Base-by-base conservation (phyloP, 2,797 vertebrate species). In the Microctenopoma stevenorrisi region DNA sequence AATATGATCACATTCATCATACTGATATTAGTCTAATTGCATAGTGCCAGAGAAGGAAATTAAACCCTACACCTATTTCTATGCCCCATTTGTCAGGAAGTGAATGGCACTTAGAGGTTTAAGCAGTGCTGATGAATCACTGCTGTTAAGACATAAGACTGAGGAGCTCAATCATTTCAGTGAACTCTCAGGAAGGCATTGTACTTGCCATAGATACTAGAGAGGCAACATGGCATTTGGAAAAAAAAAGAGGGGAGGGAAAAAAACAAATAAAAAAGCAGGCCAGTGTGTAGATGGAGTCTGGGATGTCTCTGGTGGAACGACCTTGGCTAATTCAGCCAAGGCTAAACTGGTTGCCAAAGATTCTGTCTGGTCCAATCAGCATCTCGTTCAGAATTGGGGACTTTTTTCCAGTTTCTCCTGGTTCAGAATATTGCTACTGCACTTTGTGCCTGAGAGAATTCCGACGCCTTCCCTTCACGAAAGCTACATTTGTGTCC, bases 1-100 rank as follows among this genome's bases (percentile, higher is more conserved):
- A 82, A 71, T 77, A 67, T 70, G 66, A 83, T 73, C 78, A 76
- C 82, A 89, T 90, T 88, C 44, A 88, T 91, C 85, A 90, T 76
- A 67, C 68, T 88, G 77, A 84, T 86, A 84, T 88, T 86, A 80
- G 59, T 73, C 73, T 84, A 87, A 90, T 86, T 88, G 84, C 70
- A 70, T 65, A 54, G 82, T 68, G 69, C 40, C 63, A 73, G 58
- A 82, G 85, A 87, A 83, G 83, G 84, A 91, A 91, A 91, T 91
- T 86, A 88, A 84, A 87, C 63, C 83, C 74, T 78, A 62, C 59
- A 86, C 78, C 79, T 76, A 85, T 81, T 85, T 74, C 75, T 84
- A 73, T 83, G 80, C 67, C 72, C 76, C 87, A 89, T 91, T 89
- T 88, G 58, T 89, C 81, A 85, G 72, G 53, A 75, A 74, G 83